These are phyloP conservation scores for Ptyas mucosa DNA, from an alignment of 2,113 vertebrate species.

Conservation along the genomic window DNA sequence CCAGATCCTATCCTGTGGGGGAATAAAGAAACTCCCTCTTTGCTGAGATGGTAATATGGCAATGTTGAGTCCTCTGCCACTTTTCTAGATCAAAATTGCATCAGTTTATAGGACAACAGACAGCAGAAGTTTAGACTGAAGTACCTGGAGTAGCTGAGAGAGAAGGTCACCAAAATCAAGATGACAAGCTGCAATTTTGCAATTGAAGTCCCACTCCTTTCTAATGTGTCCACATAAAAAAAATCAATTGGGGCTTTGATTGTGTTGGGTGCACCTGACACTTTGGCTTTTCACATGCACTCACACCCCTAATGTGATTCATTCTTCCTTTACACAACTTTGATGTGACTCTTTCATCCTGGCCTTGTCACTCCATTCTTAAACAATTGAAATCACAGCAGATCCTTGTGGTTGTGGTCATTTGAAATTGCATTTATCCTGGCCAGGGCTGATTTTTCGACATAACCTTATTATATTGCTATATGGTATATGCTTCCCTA, in stretches of 20 bases:
- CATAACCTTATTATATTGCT: background rate
- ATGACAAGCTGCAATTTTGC: background rate
- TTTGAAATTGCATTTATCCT: background rate
- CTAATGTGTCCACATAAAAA: background rate
- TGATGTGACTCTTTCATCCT: background rate
- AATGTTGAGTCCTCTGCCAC: background rate
- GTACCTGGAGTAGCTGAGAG: background rate
- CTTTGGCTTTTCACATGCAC: background rate
- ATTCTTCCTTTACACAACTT: background rate
- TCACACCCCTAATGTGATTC: background rate
- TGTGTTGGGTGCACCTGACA: background rate
- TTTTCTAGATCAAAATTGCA: background rate
- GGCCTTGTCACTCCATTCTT: background rate
- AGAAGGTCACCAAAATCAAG: background rate
- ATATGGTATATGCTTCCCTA: background rate
- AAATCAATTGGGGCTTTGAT: background rate
- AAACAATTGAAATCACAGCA: background rate
- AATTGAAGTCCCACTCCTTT: background rate
- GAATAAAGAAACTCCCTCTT: background rate
- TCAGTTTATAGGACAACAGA: background rate
- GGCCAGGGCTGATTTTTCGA: background rate
- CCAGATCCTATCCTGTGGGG: background rate
- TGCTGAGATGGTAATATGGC: background rate
- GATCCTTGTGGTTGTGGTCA: background rate
- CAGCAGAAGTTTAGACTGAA: background rate